Evolutionary conservation across 2,113 vertebrate species (phyloP).

Genomic region (Arothron firmamentum): DNA sequence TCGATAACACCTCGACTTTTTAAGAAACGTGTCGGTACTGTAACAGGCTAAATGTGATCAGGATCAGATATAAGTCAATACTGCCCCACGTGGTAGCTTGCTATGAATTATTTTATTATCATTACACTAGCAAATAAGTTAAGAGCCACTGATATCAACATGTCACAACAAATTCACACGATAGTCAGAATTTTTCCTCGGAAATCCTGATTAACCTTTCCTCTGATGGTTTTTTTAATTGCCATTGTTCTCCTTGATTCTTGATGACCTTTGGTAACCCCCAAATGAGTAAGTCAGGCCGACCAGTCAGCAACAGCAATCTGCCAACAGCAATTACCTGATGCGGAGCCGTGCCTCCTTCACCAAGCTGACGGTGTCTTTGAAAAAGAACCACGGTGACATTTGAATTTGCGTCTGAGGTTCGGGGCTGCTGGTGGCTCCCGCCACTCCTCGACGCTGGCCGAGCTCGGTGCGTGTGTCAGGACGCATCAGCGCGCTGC

Average conservation of each 20-base stretch:
- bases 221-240: neutral
- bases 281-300: neutral
- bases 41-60: too few relatives aligned
- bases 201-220: neutral
- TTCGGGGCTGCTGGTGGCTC: constrained; percentile 49
- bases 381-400: constrained; percentile 59
- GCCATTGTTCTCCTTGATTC: neutral
- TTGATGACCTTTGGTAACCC: neutral
- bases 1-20: neutral
- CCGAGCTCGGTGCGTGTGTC: constrained; percentile 49
- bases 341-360: constrained; percentile 33
- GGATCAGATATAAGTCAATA: too few relatives aligned
- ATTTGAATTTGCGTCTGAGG: constrained; percentile 53
- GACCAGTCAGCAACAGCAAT: constrained; percentile 39
- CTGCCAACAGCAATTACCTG: constrained; percentile 56
- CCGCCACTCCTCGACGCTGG: constrained; percentile 29
- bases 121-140: neutral
- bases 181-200: neutral
- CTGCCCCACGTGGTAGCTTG: too few relatives aligned
- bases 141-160: neutral
- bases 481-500: constrained; percentile 43
- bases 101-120: neutral
- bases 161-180: neutral
- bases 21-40: too few relatives aligned
- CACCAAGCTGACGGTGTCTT: constrained; percentile 42